Conservation (phyloP, 2,888 invertebrate species). For the Empis livida region DNA sequence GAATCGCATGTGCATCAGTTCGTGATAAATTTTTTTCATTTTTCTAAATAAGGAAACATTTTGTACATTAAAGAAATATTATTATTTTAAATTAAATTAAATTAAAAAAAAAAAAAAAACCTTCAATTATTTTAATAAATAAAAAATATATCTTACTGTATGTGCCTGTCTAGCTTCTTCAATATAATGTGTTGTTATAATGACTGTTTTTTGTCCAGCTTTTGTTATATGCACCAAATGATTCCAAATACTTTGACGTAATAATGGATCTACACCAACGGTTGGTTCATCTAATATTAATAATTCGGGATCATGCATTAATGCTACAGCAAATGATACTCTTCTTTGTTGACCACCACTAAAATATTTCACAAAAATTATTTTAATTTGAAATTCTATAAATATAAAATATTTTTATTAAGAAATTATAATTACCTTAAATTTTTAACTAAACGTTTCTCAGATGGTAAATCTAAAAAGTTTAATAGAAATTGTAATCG, state of each 20-base stretch:
- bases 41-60: too few species aligned
- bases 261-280: constrained; percentile 81
- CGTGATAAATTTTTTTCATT: too few species aligned
- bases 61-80: not conserved
- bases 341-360: constrained; percentile 86
- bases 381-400: not conserved
- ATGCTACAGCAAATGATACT: constrained; percentile 82
- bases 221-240: constrained; percentile 83
- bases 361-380: constrained; percentile 17
- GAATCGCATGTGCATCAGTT: too few species aligned
- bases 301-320: constrained; percentile 86
- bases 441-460: constrained; percentile 66
- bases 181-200: constrained; percentile 87
- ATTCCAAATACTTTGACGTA: constrained; percentile 88
- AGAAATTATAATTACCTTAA: constrained; percentile 41
- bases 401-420: not conserved
- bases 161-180: constrained; percentile 89
- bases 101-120: not conserved
- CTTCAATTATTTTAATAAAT: constrained; percentile 3
- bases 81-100: not conserved
- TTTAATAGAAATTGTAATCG: constrained; percentile 75
- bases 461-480: constrained; percentile 81
- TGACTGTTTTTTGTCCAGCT: constrained; percentile 83
- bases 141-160: constrained; percentile 50
- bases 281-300: constrained; percentile 88